Conservation (phyloP, 2,113 vertebrate genomes). For the Tringa solitaria region DNA sequence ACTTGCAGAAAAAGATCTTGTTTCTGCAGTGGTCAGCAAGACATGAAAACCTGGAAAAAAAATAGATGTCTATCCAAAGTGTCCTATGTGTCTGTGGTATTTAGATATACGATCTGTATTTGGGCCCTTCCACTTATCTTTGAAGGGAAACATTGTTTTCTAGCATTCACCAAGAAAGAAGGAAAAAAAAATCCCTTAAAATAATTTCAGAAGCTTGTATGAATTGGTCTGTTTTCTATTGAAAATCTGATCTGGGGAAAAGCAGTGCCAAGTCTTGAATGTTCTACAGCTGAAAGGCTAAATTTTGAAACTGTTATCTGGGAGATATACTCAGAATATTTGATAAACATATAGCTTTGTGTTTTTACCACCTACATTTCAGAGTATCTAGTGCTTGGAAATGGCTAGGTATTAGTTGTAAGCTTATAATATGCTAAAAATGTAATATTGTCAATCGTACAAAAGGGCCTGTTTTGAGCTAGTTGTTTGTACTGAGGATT, state of each 20-base stretch:
- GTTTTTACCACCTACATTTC: background rate
- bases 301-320: background rate
- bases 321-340: background rate
- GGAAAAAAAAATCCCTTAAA: background rate
- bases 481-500: background rate
- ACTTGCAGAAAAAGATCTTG: background rate
- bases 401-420: background rate
- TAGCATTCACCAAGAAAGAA: background rate
- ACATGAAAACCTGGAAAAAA: background rate
- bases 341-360: background rate
- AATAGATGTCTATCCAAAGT: background rate
- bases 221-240: background rate
- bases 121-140: background rate
- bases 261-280: background rate
- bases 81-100: background rate
- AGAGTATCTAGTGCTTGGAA: background rate
- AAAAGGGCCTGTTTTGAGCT: background rate
- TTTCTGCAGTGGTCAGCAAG: background rate
- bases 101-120: rapidly evolving
- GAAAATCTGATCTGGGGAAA: background rate
- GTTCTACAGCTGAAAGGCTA: background rate
- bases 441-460: background rate
- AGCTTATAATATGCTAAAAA: slow-evolving; percentile 16
- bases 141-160: background rate
- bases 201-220: background rate